Percentiles rank a stretch among this genome's conserved stretches.
Conservation (phyloP, 1,140 invertebrate genomes). For the Drosophila littoralis region DNA sequence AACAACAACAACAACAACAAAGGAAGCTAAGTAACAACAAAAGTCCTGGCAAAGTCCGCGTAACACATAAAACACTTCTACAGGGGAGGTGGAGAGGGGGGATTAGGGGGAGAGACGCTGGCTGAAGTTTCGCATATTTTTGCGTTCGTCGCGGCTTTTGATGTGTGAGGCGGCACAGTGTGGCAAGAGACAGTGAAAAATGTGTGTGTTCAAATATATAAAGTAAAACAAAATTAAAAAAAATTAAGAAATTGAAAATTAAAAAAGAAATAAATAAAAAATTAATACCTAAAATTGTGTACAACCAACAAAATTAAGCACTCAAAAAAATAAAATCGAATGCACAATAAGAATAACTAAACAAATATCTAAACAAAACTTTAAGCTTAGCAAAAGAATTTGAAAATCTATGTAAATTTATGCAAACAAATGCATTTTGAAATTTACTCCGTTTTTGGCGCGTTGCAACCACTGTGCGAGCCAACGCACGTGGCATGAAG, state of each 20-base stretch:
- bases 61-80: slow-evolving; percentile 76
- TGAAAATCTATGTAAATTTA: too few species aligned
- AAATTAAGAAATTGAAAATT: background rate
- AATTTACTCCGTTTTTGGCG: background rate
- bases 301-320: too few species aligned
- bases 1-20: slow-evolving; percentile 18
- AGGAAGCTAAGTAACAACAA: slow-evolving; percentile 30
- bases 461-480: slow-evolving; percentile 41
- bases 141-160: slow-evolving; percentile 73
- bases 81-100: background rate
- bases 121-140: slow-evolving; percentile 79
- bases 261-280: background rate
- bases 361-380: too few species aligned
- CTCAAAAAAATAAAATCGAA: too few species aligned
- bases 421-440: background rate
- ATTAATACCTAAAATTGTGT: too few species aligned
- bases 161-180: slow-evolving; percentile 61
- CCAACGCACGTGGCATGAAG: slow-evolving; percentile 56
- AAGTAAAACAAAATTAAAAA: background rate
- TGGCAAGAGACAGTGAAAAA: background rate
- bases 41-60: slow-evolving; percentile 52
- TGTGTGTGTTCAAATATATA: too few species aligned
- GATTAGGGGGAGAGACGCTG: background rate
- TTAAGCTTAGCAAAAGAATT: too few species aligned
- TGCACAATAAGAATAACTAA: too few species aligned